phyloP scores from a whole-genome alignment of 2,888 invertebrate genomes.

The Rutpela maculata region DNA sequence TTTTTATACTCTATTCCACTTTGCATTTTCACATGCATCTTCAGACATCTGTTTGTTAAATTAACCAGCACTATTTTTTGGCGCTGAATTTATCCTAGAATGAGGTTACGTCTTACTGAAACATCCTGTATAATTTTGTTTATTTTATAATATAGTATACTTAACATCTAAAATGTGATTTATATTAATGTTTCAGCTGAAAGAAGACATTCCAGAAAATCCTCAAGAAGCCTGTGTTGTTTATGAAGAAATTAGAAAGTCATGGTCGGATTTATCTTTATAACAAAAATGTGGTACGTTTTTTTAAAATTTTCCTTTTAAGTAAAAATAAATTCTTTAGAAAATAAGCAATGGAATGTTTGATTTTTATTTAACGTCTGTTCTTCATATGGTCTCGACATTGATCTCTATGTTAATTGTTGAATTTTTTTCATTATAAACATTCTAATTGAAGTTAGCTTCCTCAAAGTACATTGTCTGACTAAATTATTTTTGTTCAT shows the following conservation, averaged over 20 bases:
- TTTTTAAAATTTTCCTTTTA: background rate
- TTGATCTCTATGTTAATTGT: too few relatives aligned
- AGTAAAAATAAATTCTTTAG: background rate
- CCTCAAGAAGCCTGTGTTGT: slow-evolving; percentile 36
- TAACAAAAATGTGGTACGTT: slow-evolving; percentile 18
- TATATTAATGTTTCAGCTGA: slow-evolving; percentile 40
- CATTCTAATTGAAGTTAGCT: too few relatives aligned
- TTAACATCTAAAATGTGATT: background rate
- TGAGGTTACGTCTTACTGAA: too few relatives aligned
- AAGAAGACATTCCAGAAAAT: slow-evolving; percentile 23
- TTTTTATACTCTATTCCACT: too few relatives aligned
- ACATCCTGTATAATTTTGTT: background rate
- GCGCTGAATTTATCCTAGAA: too few relatives aligned
- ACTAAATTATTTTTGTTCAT: too few relatives aligned
- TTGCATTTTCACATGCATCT: too few relatives aligned
- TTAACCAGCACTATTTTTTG: too few relatives aligned
- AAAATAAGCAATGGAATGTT: background rate
- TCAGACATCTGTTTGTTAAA: too few relatives aligned
- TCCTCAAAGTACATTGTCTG: too few relatives aligned
- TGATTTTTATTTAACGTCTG: slow-evolving; percentile 1
- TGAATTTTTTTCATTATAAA: too few relatives aligned
- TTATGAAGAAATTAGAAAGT: slow-evolving; percentile 40
- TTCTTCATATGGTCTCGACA: background rate
- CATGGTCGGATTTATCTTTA: slow-evolving; percentile 33
- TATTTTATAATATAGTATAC: background rate